Conservation (phyloP, 1,140 invertebrate species). For the Caerostris darwini region DNA sequence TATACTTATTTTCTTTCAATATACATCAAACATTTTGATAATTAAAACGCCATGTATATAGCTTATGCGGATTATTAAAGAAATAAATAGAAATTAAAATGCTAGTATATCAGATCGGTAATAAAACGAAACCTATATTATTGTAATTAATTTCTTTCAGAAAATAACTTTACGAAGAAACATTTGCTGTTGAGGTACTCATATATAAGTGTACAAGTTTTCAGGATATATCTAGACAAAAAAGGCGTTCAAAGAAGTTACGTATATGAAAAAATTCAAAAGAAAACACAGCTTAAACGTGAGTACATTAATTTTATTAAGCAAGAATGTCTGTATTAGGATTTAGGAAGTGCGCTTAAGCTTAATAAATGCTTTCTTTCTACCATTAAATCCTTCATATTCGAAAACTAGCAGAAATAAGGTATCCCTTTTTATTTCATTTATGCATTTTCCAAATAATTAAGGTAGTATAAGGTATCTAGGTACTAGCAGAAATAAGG, state of each 20-base stretch:
- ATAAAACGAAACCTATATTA: background rate
- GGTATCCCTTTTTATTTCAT: background rate
- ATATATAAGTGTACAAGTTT: conserved; percentile 28
- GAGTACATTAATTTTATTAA: conserved; percentile 33
- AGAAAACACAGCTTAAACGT: conserved; percentile 23
- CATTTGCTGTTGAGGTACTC: conserved; percentile 33
- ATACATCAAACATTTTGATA: background rate
- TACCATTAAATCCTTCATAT: background rate
- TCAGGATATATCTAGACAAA: conserved; percentile 36
- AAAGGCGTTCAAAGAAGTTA: conserved; percentile 6
- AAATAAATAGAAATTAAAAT: background rate
- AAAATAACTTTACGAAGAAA: conserved; percentile 24
- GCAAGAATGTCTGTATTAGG: background rate
- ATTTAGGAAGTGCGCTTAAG: background rate
- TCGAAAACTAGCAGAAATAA: background rate
- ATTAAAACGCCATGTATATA: background rate
- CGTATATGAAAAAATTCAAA: conserved; percentile 36
- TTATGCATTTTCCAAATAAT: background rate
- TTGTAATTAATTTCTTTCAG: conserved; percentile 27
- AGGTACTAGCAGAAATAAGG: no score
- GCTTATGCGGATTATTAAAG: background rate
- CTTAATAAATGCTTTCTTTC: background rate
- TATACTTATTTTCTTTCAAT: no score
- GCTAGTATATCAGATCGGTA: background rate
- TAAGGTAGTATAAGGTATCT: no score